Conservation (phyloP, 2,113 vertebrate genomes). For the Neotoma lepida region DNA sequence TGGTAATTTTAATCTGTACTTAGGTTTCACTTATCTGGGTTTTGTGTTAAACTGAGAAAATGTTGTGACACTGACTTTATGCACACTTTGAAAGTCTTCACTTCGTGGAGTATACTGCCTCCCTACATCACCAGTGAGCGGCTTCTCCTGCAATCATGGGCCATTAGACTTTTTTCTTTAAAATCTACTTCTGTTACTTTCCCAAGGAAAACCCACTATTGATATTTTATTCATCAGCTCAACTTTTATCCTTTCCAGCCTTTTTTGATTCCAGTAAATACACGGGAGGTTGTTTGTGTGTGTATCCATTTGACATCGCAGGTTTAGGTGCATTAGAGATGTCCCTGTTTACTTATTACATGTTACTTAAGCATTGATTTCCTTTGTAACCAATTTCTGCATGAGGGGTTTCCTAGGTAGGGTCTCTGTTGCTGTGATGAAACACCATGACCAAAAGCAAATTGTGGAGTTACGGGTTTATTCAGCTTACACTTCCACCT, state of each 20-base stretch:
- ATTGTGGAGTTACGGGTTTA: background rate
- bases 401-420: background rate
- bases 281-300: background rate
- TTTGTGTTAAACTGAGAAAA: background rate
- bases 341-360: background rate
- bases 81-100: background rate
- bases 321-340: background rate
- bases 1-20: background rate
- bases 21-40: background rate
- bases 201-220: background rate
- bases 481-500: too few relatives aligned
- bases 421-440: background rate
- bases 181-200: slow-evolving; percentile 23
- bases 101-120: background rate
- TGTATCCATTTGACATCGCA: background rate
- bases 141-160: background rate
- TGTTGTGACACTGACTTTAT: background rate
- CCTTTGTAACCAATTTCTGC: background rate
- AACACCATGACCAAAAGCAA: background rate
- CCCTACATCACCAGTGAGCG: background rate
- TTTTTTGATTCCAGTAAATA: background rate
- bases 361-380: slow-evolving; percentile 16
- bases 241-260: background rate
- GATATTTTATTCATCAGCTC: slow-evolving; percentile 19
- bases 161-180: background rate